These are phyloP conservation scores for Lepus timidus DNA, from an alignment of 2,113 vertebrate genomes.

Conservation along the genomic window DNA sequence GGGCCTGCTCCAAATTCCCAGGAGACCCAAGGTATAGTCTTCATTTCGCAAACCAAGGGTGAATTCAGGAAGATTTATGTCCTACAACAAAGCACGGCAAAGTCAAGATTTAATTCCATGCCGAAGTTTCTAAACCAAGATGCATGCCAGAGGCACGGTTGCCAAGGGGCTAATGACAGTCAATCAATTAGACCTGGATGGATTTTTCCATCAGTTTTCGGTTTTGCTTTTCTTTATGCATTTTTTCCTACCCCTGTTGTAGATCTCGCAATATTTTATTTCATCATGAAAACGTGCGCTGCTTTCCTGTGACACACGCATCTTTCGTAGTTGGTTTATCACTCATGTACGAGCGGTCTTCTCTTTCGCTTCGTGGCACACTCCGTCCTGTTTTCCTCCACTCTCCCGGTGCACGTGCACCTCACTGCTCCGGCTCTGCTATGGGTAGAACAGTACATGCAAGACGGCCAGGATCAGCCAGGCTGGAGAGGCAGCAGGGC, in stretches of 20 bases:
- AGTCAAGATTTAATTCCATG: not conserved
- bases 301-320: rapidly evolving
- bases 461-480: rapidly evolving
- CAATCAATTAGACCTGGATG: not conserved
- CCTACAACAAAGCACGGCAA: not conserved
- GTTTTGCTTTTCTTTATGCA: not conserved
- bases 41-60: not conserved
- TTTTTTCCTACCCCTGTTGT: not conserved
- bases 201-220: not conserved
- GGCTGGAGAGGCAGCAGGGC: rapidly evolving
- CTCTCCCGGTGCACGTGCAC: not conserved
- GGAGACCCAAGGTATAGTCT: not conserved
- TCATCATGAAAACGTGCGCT: not conserved
- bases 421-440: not conserved
- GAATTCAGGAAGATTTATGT: not conserved
- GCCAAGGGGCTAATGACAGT: not conserved
- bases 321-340: no score
- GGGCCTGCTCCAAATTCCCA: not conserved
- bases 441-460: rapidly evolving
- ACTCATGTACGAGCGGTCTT: not conserved
- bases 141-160: not conserved
- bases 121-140: not conserved
- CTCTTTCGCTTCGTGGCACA: not conserved
- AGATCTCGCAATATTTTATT: not conserved
- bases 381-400: not conserved